Base-by-base conservation (phyloP, 2,113 vertebrate genomes). In the Casuarius casuarius region DNA sequence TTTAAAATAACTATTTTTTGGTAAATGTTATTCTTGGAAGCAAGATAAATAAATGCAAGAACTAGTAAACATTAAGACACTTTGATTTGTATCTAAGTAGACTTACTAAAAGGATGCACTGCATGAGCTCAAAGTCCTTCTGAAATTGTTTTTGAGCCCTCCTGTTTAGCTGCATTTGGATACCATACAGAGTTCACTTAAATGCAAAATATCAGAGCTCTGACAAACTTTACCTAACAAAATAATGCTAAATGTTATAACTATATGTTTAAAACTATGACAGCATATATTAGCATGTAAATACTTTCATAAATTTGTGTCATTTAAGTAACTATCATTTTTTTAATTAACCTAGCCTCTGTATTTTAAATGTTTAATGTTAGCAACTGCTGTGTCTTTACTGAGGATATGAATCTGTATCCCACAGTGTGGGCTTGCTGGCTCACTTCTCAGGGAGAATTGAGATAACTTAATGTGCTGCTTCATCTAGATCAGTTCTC, bases 261-360 rank as follows among this genome's bases (percentile, higher is more conserved):
- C 15, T 0, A 52, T 52, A n/a, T n/a, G n/a, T n/a, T n/a, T 87
- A 48, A 81, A 87, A 71, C 15, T 0, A 52, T 52, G 23, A 7
- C 35, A 72, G n/a, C 4, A 7, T 16, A 44, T 83, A 86, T 65
- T 26, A 81, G 80, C 28, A 59, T 59, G 17, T 12, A 70, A 49
- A 73, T 38, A 10, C 5, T 48, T 83, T 5, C 31, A 7, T 21
- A 46, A 42, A 23, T 59, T 9, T 42, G 2, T 42, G 3, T 67
- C 4, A 68, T 26, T 77, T 89, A 13, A 72, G 42, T 71, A 70
- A 25, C 54, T 22, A 65, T 23, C 1, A 6, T 12, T 4, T 25
- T 79, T 31, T 4, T 26, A 88, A 62, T 51, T 22, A 77, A 40
- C 11, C 29, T 10, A 10, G 17, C n/a, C 31, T 48, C 38, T 59